Evolutionary conservation across 1,140 invertebrate genomes (phyloP).

Genomic region (Neodiprion fabricii): DNA sequence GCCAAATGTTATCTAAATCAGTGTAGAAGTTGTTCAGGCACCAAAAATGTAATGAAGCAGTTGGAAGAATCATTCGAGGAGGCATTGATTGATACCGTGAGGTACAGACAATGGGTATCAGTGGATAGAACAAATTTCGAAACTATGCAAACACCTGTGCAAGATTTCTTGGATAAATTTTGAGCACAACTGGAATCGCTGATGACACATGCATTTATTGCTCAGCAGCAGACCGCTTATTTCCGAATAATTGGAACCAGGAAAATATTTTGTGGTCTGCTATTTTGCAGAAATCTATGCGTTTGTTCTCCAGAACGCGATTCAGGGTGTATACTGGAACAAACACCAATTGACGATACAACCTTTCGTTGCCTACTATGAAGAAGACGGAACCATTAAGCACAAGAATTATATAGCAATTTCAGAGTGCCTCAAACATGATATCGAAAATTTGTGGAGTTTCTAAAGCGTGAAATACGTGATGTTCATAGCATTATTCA

Average conservation of each 20-base stretch:
- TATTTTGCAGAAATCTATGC: background rate
- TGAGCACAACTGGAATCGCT: background rate
- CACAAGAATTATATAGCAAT: conserved; percentile 5
- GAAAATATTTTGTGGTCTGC: background rate
- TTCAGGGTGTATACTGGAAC: background rate
- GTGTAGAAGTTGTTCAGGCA: no score
- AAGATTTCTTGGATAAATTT: background rate
- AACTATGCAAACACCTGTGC: no score
- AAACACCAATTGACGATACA: no score
- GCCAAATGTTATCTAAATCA: no score
- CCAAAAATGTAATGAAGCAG: no score
- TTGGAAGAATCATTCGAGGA: no score
- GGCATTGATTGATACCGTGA: no score
- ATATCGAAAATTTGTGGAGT: background rate
- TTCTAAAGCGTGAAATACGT: background rate
- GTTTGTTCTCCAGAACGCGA: background rate
- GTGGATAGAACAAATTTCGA: no score
- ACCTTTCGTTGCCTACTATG: no score
- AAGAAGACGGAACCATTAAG: background rate
- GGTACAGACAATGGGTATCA: no score
- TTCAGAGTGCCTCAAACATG: background rate
- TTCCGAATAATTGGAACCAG: background rate
- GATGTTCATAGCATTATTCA: background rate
- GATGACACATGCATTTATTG: no score
- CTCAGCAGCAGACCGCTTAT: background rate